Evolutionary conservation across 2,797 vertebrate genomes (phyloP).

Genomic region (Phylloscopus collybita): DNA sequence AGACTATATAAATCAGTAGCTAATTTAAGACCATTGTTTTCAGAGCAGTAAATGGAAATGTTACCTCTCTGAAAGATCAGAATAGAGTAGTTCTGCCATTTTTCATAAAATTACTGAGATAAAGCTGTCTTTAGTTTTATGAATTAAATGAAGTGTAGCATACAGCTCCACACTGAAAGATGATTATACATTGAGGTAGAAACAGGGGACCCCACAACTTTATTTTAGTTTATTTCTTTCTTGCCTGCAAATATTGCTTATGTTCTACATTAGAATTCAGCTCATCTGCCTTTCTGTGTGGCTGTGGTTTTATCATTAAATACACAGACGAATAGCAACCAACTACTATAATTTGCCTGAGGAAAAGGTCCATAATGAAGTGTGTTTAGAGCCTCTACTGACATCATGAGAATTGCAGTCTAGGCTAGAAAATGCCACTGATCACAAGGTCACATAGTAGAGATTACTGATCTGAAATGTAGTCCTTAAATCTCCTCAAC

Average conservation of each 20-base stretch:
- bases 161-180: background rate
- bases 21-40: background rate
- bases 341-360: background rate
- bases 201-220: background rate
- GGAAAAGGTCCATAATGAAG: background rate
- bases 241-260: background rate
- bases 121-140: background rate
- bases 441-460: background rate
- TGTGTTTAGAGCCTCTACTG: background rate
- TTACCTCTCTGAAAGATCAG: background rate
- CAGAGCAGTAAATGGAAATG: background rate
- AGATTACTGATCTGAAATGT: constrained; percentile 28
- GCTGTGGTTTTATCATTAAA: background rate
- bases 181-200: background rate
- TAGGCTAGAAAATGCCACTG: background rate
- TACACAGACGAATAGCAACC: background rate
- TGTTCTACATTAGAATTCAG: background rate
- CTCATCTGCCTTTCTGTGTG: background rate
- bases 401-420: background rate
- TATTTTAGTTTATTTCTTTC: background rate
- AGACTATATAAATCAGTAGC: background rate
- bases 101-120: background rate
- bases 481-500: constrained; percentile 31
- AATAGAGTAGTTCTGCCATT: background rate
- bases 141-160: background rate